Conservation (phyloP, 2,888 invertebrate species). For the Pyrgus malvae region DNA sequence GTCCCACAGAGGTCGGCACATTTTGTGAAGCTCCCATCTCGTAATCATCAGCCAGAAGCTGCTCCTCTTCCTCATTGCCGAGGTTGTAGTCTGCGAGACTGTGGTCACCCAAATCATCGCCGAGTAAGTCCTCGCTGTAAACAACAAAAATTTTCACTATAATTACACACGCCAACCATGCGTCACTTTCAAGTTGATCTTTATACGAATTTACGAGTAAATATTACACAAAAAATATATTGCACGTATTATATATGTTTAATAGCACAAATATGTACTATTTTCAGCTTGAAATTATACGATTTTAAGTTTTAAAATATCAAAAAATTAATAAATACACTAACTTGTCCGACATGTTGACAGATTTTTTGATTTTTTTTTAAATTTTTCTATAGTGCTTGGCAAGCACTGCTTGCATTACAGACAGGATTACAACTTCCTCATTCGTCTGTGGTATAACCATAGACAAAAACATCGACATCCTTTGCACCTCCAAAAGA, state of each 20-base stretch:
- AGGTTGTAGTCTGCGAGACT: conserved; percentile 76
- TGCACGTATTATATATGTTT: background rate
- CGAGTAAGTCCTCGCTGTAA: conserved; percentile 75
- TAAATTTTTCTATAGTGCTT: background rate
- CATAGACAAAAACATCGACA: too few species aligned
- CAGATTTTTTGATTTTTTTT: conserved; percentile 36
- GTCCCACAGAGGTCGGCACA: conserved; percentile 57
- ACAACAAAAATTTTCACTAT: background rate
- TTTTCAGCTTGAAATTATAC: conserved; percentile 6
- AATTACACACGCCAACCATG: conserved; percentile 27
- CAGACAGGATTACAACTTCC: too few species aligned
- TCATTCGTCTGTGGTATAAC: too few species aligned
- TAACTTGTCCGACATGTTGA: conserved; percentile 79
- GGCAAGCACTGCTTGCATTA: too few species aligned
- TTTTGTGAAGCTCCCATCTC: conserved; percentile 63
- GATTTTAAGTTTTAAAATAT: conserved; percentile 26
- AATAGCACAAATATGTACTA: background rate
- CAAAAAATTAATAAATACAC: conserved; percentile 41
- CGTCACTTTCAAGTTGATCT: background rate
- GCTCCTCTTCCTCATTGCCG: conserved; percentile 76
- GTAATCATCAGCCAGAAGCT: conserved; percentile 73
- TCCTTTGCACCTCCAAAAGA: too few species aligned
- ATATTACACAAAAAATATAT: background rate
- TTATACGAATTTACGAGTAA: background rate
- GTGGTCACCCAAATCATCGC: conserved; percentile 75